These are phyloP conservation scores for Platycercus adscitus DNA, from an alignment of 2,113 vertebrate genomes.

Conservation along the genomic window DNA sequence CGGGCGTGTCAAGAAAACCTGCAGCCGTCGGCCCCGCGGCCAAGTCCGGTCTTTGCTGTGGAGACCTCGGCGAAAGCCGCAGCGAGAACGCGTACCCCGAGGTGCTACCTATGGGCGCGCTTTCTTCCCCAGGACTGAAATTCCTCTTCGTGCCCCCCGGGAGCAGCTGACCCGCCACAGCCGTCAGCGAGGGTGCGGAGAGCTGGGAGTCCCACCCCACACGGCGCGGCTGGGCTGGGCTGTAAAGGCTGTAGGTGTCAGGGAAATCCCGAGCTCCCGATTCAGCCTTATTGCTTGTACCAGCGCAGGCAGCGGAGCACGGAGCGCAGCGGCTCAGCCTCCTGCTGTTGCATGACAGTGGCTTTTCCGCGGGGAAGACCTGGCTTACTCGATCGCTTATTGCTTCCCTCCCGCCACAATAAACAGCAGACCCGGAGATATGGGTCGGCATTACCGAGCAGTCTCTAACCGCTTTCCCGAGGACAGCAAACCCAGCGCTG, in stretches of 20 bases:
- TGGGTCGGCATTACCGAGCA: neutral
- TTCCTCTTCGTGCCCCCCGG: neutral
- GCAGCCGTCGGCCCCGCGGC: neutral
- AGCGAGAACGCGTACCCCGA: no score
- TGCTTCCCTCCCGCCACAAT: neutral
- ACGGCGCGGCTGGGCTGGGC: neutral
- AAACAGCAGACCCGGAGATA: neutral
- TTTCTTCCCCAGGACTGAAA: no score
- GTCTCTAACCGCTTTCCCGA: neutral
- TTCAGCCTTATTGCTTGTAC: neutral
- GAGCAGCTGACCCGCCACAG: neutral
- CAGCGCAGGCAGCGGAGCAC: neutral
- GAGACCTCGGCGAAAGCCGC: neutral
- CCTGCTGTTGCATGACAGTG: neutral
- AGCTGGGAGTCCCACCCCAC: neutral
- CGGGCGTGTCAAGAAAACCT: no score
- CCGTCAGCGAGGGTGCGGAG: neutral
- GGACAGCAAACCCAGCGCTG: neutral
- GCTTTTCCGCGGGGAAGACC: neutral
- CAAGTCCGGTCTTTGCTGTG: neutral
- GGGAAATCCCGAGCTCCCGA: neutral
- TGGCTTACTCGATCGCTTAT: neutral
- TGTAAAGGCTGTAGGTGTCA: neutral
- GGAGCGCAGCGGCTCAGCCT: neutral
- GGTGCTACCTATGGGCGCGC: no score